Base-by-base conservation (phyloP, 2,113 vertebrate genomes). In the Paramormyrops kingsleyae region DNA sequence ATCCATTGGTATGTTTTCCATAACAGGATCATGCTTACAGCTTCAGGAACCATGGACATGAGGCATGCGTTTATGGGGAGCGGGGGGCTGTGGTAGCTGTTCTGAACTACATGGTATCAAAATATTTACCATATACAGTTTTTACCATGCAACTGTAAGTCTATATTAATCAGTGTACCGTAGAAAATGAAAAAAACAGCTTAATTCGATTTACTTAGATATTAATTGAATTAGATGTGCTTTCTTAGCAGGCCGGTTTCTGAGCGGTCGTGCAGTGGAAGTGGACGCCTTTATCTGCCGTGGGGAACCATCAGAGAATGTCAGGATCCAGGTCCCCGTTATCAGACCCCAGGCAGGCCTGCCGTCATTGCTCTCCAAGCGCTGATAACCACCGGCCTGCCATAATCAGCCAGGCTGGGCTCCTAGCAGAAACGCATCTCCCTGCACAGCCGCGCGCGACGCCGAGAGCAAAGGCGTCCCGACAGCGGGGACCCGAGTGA, bases 351-450 rank as follows among this genome's bases (percentile, higher is more conserved):
- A 70, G 92, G 91, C 95, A 95, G 94, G 91, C 92, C 93, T 47
- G 90, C 88, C 84, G 89, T n/a, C 89, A 92, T 90, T 90, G 83
- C 87, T 89, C 27, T 80, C 3, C 50, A 77, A 88, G 70, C n/a
- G 8, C 92, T 93, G 95, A 96, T 96, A 96, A 95, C 94, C 91
- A 90, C 93, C 83, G 90, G 90, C 87, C 85, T 90, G 90, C 92
- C 87, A 92, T 95, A 95, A 95, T 96, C 95, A 94, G 90, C 91
- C 74, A 90, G 92, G 93, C 92, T 94, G 92, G 94, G 93, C 89
- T 91, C 92, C 95, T 94, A 94, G 92, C 88, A 95, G 94, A 94
- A 96, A 91, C 47, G 89, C 91, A 90, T 50, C 0, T 85, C 42
- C 5, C 24, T 6, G n/a, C 21, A 15, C 31, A 83, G 19, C 35